A percentile compares a stretch with the other conserved stretches of the same genome.
These are phyloP conservation scores for Dicranocentrus wangi DNA, from an alignment of 2,888 invertebrate species.

Conservation along the genomic window DNA sequence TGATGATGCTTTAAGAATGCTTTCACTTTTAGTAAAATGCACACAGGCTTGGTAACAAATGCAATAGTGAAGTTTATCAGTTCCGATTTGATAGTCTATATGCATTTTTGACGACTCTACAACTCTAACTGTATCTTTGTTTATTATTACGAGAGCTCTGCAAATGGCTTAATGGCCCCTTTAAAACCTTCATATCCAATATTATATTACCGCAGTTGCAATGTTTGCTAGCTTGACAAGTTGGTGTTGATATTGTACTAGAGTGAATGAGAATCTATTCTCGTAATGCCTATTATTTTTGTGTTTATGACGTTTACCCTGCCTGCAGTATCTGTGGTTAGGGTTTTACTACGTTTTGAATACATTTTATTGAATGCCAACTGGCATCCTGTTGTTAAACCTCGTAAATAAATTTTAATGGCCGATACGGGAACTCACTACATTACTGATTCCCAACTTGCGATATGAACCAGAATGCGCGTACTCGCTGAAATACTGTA, in stretches of 20 bases:
- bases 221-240: not conserved
- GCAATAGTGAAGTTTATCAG: too few relatives aligned
- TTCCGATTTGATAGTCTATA: not conserved
- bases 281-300: conserved; percentile 12
- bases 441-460: not conserved
- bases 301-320: conserved; percentile 13
- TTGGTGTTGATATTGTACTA: not conserved
- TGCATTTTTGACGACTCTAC: not conserved
- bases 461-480: too few relatives aligned
- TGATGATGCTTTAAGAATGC: not conserved
- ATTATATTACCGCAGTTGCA: not conserved
- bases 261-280: not conserved
- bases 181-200: not conserved
- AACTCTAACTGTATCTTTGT: not conserved
- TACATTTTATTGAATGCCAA: not conserved
- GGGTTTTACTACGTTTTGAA: conserved; percentile 25
- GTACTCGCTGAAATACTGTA: too few relatives aligned
- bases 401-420: conserved; percentile 24
- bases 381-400: not conserved
- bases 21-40: conserved; percentile 4
- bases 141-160: not conserved
- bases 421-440: not conserved
- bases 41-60: not conserved
- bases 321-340: conserved; percentile 22
- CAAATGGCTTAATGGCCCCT: conserved; percentile 7